These are phyloP conservation scores for Megaustenia siamemsis DNA, from an alignment of 2,888 invertebrate genomes.

Conservation along the genomic window DNA sequence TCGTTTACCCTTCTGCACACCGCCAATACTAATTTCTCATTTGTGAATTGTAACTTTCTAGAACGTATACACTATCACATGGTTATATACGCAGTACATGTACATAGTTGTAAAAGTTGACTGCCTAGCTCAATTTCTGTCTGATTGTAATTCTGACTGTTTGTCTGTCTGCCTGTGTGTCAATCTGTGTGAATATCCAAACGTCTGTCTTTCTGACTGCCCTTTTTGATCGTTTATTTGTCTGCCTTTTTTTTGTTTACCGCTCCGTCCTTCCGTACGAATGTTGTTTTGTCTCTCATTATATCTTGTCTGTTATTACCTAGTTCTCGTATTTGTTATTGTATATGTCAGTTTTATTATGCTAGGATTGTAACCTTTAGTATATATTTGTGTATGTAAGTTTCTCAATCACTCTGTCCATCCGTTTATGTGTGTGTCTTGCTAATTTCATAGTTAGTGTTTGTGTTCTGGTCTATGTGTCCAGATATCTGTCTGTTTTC, in stretches of 20 bases:
- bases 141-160: neutral
- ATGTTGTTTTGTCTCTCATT: too few relatives aligned
- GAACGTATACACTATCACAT: too few relatives aligned
- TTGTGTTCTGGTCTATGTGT: too few relatives aligned
- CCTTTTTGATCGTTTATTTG: too few relatives aligned
- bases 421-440: constrained; percentile 27
- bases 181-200: neutral
- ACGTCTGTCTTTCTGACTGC: neutral
- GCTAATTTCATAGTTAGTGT: too few relatives aligned
- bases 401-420: constrained; percentile 27
- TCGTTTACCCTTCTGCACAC: neutral
- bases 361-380: neutral
- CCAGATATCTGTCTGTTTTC: constrained; percentile 37
- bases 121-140: too few relatives aligned
- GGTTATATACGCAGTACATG: too few relatives aligned
- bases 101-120: too few relatives aligned
- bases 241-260: too few relatives aligned
- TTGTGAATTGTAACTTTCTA: too few relatives aligned
- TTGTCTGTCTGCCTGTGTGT: neutral
- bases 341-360: neutral
- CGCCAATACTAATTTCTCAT: neutral
- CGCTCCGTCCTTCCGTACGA: too few relatives aligned
- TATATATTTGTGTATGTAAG: constrained; percentile 12
- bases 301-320: too few relatives aligned
- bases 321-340: constrained; percentile 9